Conservation (phyloP, 2,797 vertebrate genomes). For the Lepilemur septentrionalis region DNA sequence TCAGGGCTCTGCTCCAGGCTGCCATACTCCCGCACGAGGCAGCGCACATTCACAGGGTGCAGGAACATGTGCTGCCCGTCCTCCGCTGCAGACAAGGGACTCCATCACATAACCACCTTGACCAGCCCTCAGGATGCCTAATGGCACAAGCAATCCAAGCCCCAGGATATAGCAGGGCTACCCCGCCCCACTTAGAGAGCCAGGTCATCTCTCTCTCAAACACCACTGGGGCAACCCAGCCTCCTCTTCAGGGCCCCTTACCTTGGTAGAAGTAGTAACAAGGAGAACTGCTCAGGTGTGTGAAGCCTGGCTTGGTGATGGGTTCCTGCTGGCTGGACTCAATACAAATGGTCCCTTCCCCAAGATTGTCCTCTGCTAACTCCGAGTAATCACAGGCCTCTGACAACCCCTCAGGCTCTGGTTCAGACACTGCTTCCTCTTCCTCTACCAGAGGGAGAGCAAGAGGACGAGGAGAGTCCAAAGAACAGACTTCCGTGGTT, state of each 20-base stretch:
- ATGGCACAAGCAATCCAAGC: neutral
- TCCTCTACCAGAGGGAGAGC: conserved; percentile 83
- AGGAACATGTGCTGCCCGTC: conserved; percentile 98
- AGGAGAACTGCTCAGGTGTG: conserved; percentile 87
- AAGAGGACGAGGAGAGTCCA: conserved; percentile 79
- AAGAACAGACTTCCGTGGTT: conserved; percentile 80
- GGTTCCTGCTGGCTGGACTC: conserved; percentile 76
- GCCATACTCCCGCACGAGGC: conserved; percentile 94
- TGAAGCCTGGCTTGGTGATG: conserved; percentile 64
- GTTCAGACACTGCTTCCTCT: conserved; percentile 80
- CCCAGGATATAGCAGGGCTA: neutral
- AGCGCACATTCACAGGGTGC: conserved; percentile 96
- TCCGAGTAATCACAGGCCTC: conserved; percentile 69
- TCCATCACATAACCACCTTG: neutral
- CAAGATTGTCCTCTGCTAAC: conserved; percentile 47
- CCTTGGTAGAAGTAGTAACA: conserved; percentile 99
- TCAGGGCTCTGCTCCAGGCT: conserved; percentile 96
- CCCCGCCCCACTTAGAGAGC: neutral
- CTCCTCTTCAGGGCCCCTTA: conserved; percentile 74
- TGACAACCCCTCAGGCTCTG: conserved; percentile 74
- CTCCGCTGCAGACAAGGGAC: conserved; percentile 87
- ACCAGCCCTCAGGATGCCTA: neutral
- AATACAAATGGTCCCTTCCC: conserved; percentile 73
- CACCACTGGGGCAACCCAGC: neutral
- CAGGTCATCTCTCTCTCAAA: neutral